These are phyloP conservation scores for Parthenolecanium corni DNA, from an alignment of 2,888 invertebrate species.

Conservation along the genomic window DNA sequence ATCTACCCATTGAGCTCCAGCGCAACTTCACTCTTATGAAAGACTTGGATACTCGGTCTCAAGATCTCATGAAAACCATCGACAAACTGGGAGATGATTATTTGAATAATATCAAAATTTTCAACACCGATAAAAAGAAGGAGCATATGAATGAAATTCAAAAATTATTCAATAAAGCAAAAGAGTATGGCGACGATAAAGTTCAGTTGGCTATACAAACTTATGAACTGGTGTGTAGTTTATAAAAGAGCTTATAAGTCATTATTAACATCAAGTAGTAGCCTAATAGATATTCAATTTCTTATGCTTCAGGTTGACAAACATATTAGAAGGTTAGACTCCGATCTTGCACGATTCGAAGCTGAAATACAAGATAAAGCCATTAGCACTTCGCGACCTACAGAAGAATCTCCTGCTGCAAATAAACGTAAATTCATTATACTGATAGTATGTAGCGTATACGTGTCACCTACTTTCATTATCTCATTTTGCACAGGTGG, in stretches of 20 bases:
- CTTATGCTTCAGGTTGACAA: constrained; percentile 62
- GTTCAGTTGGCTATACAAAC: constrained; percentile 95
- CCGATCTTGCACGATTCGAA: constrained; percentile 91
- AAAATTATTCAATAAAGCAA: constrained; percentile 81
- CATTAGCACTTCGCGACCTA: constrained; percentile 58
- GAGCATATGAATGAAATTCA: constrained; percentile 75
- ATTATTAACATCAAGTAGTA: background rate
- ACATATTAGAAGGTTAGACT: constrained; percentile 88
- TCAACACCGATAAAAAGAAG: constrained; percentile 65
- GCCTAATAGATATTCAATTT: background rate
- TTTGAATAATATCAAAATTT: constrained; percentile 56
- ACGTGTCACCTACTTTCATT: background rate
- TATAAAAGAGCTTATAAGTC: background rate
- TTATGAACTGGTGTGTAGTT: constrained; percentile 62
- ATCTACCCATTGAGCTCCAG: constrained; percentile 85
- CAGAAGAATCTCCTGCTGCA: constrained; percentile 49
- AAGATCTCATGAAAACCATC: constrained; percentile 79
- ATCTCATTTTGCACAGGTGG: constrained; percentile 43
- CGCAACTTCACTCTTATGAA: constrained; percentile 92
- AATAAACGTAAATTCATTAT: constrained; percentile 4
- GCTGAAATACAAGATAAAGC: constrained; percentile 94
- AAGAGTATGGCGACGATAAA: constrained; percentile 93
- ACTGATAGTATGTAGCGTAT: background rate
- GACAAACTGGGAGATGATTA: constrained; percentile 76
- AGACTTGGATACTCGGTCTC: constrained; percentile 84